phyloP scores from a whole-genome alignment of 2,113 vertebrate genomes.

The Symphodus melops region DNA sequence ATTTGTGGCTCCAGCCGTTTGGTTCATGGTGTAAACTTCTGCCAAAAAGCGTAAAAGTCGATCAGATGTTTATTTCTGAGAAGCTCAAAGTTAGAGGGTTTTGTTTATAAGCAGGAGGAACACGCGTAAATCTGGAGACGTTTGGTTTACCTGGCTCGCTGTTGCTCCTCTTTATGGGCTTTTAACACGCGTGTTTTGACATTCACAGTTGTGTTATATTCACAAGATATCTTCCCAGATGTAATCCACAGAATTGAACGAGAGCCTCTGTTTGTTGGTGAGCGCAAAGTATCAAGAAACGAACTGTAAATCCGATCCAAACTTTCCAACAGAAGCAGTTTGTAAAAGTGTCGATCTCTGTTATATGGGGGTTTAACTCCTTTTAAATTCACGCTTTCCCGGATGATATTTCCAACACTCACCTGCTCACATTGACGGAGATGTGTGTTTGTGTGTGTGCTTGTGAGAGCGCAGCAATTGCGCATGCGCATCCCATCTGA shows the following conservation, averaged over 20 bases:
- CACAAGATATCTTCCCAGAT: neutral
- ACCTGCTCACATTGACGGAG: constrained; percentile 11
- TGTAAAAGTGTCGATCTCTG: neutral
- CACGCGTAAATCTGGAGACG: neutral
- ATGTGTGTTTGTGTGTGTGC: neutral
- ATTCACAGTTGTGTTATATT: neutral
- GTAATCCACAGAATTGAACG: constrained; percentile 30
- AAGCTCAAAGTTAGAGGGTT: constrained; percentile 19
- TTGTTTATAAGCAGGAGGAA: fast-evolving
- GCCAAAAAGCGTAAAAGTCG: neutral
- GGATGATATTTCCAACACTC: neutral
- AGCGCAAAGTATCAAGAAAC: constrained; percentile 7
- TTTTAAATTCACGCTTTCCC: neutral
- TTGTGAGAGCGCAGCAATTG: constrained; percentile 31
- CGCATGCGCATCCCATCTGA: constrained; percentile 62
- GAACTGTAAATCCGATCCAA: constrained; percentile 28
- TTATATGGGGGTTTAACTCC: neutral
- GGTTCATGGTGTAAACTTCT: constrained; percentile 80
- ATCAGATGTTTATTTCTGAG: neutral
- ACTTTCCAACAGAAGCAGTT: constrained; percentile 26
- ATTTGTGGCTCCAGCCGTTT: constrained; percentile 83
- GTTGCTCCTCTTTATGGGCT: neutral
- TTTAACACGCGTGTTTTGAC: neutral
- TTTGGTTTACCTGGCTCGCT: constrained; percentile 33
- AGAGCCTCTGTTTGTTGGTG: neutral